Evolutionary conservation across 2,797 vertebrate genomes (phyloP).

Genomic region (Sternotherus odoratus): DNA sequence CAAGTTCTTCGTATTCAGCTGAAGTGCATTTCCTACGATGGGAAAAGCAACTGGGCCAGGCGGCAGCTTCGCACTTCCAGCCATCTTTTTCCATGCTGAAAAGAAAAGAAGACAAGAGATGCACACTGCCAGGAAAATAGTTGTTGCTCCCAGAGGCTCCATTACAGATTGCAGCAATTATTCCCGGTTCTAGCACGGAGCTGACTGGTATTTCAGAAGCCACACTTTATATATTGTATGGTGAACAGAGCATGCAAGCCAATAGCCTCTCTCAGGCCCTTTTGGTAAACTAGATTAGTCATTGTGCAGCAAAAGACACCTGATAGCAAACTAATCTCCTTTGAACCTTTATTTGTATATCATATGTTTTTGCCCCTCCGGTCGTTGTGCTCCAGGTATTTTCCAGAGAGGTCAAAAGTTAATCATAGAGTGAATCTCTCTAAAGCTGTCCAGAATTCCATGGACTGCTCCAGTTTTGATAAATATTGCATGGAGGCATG

Average conservation of each 20-base stretch:
- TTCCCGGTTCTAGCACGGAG: neutral
- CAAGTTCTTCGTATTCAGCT: slow-evolving; percentile 13
- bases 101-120: slow-evolving; percentile 32
- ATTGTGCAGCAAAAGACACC: neutral
- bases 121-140: neutral
- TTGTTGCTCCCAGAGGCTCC: neutral
- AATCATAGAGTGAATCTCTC: neutral
- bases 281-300: neutral
- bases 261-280: neutral
- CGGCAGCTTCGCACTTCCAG: neutral
- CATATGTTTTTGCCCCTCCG: neutral
- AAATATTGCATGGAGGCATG: neutral
- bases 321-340: neutral
- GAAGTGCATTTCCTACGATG: slow-evolving; percentile 45
- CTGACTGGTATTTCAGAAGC: neutral
- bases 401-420: neutral
- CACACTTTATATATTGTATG: neutral
- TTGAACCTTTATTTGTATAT: neutral
- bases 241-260: neutral
- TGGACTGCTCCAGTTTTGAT: neutral
- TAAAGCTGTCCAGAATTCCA: neutral
- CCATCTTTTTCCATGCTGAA: slow-evolving; percentile 30
- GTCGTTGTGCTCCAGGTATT: neutral
- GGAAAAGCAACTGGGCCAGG: slow-evolving; percentile 47
- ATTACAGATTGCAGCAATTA: neutral